These are phyloP conservation scores for Nipponacmea schrenckii DNA, from an alignment of 2,888 invertebrate species.

Conservation along the genomic window DNA sequence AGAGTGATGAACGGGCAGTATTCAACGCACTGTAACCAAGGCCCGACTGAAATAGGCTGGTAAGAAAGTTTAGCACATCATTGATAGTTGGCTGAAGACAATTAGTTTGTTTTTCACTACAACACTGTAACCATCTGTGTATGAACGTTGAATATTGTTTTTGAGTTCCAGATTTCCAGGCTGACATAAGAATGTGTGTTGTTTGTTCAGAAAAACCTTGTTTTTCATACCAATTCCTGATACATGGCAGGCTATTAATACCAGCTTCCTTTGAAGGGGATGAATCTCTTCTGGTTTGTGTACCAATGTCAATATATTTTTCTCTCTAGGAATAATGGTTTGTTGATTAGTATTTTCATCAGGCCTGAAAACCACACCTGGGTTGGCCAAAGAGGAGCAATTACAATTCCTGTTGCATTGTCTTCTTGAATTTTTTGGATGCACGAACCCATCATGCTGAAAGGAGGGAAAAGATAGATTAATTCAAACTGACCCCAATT, in stretches of 20 bases:
- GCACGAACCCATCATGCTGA: constrained; percentile 11
- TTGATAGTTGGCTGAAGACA: not conserved
- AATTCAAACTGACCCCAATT: constrained; percentile 17
- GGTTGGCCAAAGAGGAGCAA: constrained; percentile 26
- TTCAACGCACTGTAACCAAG: not conserved
- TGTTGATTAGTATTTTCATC: constrained; percentile 14
- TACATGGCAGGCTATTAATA: not conserved
- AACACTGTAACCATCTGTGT: not conserved
- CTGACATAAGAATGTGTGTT: not conserved
- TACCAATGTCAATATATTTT: too few relatives aligned
- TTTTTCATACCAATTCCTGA: not conserved
- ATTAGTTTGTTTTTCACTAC: not conserved
- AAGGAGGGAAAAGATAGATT: constrained; percentile 30
- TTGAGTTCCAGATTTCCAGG: constrained; percentile 1
- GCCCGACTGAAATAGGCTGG: not conserved
- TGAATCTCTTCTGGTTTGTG: too few relatives aligned
- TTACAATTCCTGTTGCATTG: constrained; percentile 13
- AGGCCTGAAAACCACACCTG: constrained; percentile 22
- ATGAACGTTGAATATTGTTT: not conserved
- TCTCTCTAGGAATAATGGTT: too few relatives aligned
- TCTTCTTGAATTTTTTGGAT: constrained; percentile 24
- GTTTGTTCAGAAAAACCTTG: not conserved
- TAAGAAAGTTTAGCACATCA: not conserved
- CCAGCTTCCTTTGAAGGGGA: not conserved
- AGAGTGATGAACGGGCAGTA: not conserved